phyloP scores from a whole-genome alignment of 2,888 invertebrate genomes.

The Lochmaea crataegi region DNA sequence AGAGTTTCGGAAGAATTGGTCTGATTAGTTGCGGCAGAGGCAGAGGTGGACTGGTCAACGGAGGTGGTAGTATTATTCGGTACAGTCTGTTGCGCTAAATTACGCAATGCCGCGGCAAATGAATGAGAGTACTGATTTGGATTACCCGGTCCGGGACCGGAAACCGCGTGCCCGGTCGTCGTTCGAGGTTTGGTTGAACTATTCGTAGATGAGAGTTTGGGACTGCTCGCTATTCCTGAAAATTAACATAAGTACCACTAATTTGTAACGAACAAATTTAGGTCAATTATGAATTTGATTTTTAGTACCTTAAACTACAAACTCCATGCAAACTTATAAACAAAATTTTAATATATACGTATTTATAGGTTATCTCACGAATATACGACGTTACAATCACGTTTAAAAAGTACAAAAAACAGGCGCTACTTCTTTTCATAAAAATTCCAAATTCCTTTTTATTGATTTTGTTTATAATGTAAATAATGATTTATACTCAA shows the following conservation, averaged over 20 bases:
- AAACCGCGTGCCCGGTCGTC: conserved; percentile 59
- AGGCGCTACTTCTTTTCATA: too few species aligned
- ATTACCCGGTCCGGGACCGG: conserved; percentile 64
- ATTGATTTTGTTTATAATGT: too few species aligned
- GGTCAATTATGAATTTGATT: background rate
- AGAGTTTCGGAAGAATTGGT: conserved; percentile 50
- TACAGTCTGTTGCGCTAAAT: conserved; percentile 91
- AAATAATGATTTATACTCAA: too few species aligned
- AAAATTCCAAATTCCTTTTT: too few species aligned
- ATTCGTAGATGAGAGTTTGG: conserved; percentile 56
- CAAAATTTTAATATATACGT: too few species aligned
- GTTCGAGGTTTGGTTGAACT: conserved; percentile 60
- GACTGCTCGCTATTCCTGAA: conserved; percentile 52
- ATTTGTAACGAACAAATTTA: conserved; percentile 13
- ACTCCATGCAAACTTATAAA: too few species aligned
- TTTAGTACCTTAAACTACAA: too few species aligned
- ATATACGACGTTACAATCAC: too few species aligned
- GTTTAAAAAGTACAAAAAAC: too few species aligned
- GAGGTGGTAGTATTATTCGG: conserved; percentile 61
- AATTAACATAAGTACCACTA: conserved; percentile 18
- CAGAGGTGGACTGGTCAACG: conserved; percentile 55
- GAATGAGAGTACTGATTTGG: conserved; percentile 69
- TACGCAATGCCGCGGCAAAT: conserved; percentile 91
- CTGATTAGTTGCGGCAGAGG: conserved; percentile 50
- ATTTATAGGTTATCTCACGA: too few species aligned